These are phyloP conservation scores for Lumbricus terrestris DNA, from an alignment of 2,888 invertebrate genomes.

Conservation along the genomic window DNA sequence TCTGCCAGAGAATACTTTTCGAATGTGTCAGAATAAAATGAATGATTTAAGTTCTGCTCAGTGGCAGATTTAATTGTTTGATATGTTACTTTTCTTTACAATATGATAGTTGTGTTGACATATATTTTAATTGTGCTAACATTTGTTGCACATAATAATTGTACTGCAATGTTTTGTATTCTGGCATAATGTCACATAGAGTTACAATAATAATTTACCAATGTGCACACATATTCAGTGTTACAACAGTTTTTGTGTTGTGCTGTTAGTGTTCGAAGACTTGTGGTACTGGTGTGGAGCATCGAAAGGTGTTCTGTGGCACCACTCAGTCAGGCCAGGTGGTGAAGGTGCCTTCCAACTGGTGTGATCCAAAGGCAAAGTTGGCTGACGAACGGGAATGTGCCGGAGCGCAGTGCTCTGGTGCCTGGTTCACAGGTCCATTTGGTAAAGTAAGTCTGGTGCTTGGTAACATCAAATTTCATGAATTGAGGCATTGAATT, in stretches of 20 bases:
- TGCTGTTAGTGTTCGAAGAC: conserved; percentile 50
- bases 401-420: conserved; percentile 58
- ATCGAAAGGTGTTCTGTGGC: conserved; percentile 50
- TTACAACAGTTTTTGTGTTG: background rate
- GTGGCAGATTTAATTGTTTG: background rate
- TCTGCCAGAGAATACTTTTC: too few relatives aligned
- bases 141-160: background rate
- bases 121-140: background rate
- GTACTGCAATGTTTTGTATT: background rate
- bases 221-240: background rate
- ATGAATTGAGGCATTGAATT: background rate
- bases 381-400: conserved; percentile 31
- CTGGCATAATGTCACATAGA: background rate
- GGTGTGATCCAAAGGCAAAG: conserved; percentile 31
- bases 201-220: background rate
- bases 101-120: background rate
- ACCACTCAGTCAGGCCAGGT: background rate
- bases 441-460: conserved; percentile 66
- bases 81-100: background rate
- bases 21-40: too few relatives aligned
- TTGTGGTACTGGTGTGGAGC: conserved; percentile 53
- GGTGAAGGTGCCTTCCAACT: background rate
- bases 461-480: background rate
- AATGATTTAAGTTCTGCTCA: background rate
- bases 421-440: conserved; percentile 81